Base-by-base conservation (phyloP, 1,140 invertebrate species). In the Trachymyrmex septentrionalis region DNA sequence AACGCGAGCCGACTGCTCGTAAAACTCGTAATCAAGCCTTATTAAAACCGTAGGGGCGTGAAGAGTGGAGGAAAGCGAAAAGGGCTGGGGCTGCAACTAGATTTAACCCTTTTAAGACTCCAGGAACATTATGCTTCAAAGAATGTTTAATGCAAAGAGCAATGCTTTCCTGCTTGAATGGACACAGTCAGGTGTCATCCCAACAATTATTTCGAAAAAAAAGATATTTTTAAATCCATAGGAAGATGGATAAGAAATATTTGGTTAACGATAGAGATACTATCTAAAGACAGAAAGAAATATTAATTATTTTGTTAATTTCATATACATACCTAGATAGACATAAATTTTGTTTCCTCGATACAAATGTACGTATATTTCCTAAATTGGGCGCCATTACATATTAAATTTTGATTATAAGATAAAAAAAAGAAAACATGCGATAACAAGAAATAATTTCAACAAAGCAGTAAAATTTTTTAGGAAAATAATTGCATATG, bases 21-120 rank as follows among this genome's bases (percentile, higher is more conserved):
- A 88, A 76, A 90, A 66, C 84, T 85, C 67, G 87, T 88, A 88
- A 91, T 91, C 89, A 90, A 88, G 87, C 66, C 84, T 88, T 88
- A 90, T 91, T 90, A 88, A 81, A 91, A 90, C 85, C 89, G 63
- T 67, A 71, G 67, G 76, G 71, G 71, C 64, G 57, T 50, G 75
- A 66, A 77, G 73, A 63, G 69, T 9, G 57, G 50, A 34, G 6
- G 71, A n/a, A 27, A 48, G 71, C 59, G 57, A 64, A 61, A 78
- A 57, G 73, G 55, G 81, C 9, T 53, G 34, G 66, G 66, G 38
- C 27, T 75, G 63, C 84, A 55, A 64, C 72, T 85, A 85, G 84
- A 67, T 78, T 85, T 84, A 84, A 84, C 80, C 80, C 80, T 84
- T 84, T 84, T 84, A 84, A 75, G 80, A 84, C 69, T 73, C 67